phyloP scores from a whole-genome alignment of 2,888 invertebrate genomes.

The Temnothorax unifasciatus region DNA sequence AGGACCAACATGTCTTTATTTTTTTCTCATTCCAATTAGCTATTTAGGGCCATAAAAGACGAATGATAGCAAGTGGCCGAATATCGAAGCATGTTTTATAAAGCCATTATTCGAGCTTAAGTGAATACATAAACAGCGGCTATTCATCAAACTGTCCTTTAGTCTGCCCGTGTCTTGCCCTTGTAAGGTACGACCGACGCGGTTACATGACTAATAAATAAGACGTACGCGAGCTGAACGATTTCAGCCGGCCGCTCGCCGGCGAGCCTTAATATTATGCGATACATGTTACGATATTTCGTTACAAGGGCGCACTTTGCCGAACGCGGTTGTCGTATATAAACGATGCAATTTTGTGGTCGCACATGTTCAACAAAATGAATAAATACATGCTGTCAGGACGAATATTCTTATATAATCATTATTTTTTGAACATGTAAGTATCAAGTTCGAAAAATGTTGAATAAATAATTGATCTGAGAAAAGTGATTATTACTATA shows the following conservation, averaged over 20 bases:
- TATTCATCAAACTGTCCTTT: slow-evolving; percentile 80
- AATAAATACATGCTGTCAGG: slow-evolving; percentile 31
- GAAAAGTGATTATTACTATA: too few relatives aligned
- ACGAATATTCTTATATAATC: slow-evolving; percentile 17
- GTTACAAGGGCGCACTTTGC: slow-evolving; percentile 54
- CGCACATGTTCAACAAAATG: slow-evolving; percentile 50
- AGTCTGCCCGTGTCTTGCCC: slow-evolving; percentile 62
- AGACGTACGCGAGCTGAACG: slow-evolving; percentile 74
- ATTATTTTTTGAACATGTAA: slow-evolving; percentile 8
- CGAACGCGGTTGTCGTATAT: slow-evolving; percentile 62
- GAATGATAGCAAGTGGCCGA: slow-evolving; percentile 80
- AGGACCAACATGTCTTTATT: slow-evolving; percentile 7
- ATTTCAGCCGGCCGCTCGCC: slow-evolving; percentile 69
- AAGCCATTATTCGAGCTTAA: slow-evolving; percentile 81
- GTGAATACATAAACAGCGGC: slow-evolving; percentile 81
- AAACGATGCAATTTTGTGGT: slow-evolving; percentile 54
- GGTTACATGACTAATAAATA: slow-evolving; percentile 76
- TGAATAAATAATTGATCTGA: background rate
- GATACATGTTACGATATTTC: slow-evolving; percentile 65
- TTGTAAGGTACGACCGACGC: slow-evolving; percentile 69
- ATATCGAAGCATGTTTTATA: slow-evolving; percentile 79
- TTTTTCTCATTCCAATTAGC: slow-evolving; percentile 65
- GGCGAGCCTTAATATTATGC: slow-evolving; percentile 68
- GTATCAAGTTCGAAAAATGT: background rate
- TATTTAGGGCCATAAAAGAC: slow-evolving; percentile 71